Conservation (phyloP, 2,888 invertebrate genomes). For the Oligia fasciuncula region DNA sequence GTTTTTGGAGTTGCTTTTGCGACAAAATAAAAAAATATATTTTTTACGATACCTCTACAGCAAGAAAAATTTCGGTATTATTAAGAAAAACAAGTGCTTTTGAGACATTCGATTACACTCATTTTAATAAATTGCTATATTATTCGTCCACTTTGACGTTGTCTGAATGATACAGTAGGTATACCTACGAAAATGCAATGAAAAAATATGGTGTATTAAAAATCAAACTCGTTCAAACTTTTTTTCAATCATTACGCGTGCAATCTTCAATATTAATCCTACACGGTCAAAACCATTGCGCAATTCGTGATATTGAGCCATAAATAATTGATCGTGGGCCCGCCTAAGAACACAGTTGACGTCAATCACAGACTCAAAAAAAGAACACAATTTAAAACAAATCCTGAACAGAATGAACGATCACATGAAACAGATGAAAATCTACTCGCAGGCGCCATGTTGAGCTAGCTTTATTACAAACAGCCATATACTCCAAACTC, state of each 20-base stretch:
- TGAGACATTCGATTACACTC: no score
- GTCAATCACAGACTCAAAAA: background rate
- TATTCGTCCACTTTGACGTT: background rate
- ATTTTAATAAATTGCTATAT: background rate
- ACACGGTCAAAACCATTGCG: no score
- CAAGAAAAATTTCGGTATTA: background rate
- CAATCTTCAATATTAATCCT: no score
- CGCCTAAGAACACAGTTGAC: background rate
- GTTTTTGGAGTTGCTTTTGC: background rate
- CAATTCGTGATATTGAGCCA: no score
- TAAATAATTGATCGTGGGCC: no score
- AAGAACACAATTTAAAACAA: background rate
- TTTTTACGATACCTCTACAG: background rate
- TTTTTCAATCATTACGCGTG: no score
- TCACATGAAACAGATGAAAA: conserved; percentile 24
- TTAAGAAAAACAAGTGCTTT: background rate
- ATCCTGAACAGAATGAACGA: background rate
- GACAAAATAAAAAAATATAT: background rate
- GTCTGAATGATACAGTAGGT: background rate
- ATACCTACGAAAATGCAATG: no score
- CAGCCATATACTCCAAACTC: conserved; percentile 14
- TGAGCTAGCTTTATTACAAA: conserved; percentile 37
- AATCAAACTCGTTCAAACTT: no score
- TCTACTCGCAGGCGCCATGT: conserved; percentile 21
- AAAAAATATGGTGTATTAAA: no score